Conservation (phyloP, 2,797 vertebrate species). For the Cirrhinus mrigala region DNA sequence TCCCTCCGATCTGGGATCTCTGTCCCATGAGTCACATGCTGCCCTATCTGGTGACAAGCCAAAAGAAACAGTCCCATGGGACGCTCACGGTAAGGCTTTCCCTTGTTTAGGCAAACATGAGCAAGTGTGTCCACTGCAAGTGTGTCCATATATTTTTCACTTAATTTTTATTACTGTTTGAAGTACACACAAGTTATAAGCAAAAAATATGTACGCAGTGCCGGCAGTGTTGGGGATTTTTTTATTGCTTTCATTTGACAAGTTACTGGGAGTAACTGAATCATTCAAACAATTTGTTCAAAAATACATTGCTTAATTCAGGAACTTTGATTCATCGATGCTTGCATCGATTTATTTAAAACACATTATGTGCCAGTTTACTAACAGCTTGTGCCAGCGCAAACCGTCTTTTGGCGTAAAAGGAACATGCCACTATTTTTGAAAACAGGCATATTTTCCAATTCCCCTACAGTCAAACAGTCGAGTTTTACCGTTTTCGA, state of each 20-base stretch:
- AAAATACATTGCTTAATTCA: background rate
- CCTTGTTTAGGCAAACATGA: slow-evolving; percentile 20
- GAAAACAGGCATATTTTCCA: no score
- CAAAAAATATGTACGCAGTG: background rate
- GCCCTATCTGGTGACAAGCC: slow-evolving; percentile 31
- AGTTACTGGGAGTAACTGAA: background rate
- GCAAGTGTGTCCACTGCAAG: slow-evolving; percentile 14
- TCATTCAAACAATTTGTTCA: background rate
- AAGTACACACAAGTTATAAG: background rate
- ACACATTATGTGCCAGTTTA: background rate
- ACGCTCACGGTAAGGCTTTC: slow-evolving; percentile 4
- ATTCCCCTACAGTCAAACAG: no score
- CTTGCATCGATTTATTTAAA: background rate
- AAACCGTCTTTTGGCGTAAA: no score
- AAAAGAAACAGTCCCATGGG: slow-evolving; percentile 31
- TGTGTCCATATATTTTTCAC: background rate
- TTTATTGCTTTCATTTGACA: background rate
- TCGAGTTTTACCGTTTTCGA: no score
- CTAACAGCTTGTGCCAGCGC: no score
- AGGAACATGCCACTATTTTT: no score
- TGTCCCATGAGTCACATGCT: slow-evolving; percentile 39
- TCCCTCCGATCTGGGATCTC: slow-evolving; percentile 23
- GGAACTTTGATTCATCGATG: background rate
- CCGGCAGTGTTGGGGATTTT: background rate
- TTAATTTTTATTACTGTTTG: background rate